Base-by-base conservation (phyloP, 1,140 invertebrate species). In the Solenopsis fugax region DNA sequence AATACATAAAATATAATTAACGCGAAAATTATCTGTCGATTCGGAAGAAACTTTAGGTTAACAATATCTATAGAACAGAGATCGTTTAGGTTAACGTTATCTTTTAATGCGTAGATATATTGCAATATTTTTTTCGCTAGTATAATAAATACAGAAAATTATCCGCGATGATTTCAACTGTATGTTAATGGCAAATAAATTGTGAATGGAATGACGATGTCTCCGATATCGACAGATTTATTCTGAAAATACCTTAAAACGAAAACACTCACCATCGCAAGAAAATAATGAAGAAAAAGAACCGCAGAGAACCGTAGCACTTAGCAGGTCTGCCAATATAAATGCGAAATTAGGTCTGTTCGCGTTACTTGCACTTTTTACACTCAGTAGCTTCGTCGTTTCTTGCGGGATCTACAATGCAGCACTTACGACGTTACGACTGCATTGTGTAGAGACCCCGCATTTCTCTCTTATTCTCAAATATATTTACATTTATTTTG, bases 231-330 rank as follows among this genome's bases (percentile, higher is more conserved):
- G 7, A 12, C 37, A 41, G 80, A 73, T 84, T 84, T 73, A 73
- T 1, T 18, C 0, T 2, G 13, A 2, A 75, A 18, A 29, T 41
- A 29, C 0, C 1, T 3, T 1, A n/a, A 9, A 0, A 4, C 6
- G 3, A 48, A 50, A 16, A 18, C 41, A 82, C 80, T 84, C 24
- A 84, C 80, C 80, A 84, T 84, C 10, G 1, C 13, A 1, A 21
- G 1, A 24, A 34, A 34, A 24, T 2, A 54, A 34, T 9, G n/a
- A 73, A 24, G 12, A 7, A 60, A 72, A 34, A 41, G 41, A 41
- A 41, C 41, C 29, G 29, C 29, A 29, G 29, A 10, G 48, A 72
- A 34, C 3, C 16, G 69, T 16, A 34, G 4, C 71, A 73, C 16
- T 45, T 16, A 34, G 4, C 71, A 73, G 10, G 18, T 1, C 16